Evolutionary conservation across 2,797 vertebrate species (phyloP).

Genomic region (Thalassophryne amazonica): DNA sequence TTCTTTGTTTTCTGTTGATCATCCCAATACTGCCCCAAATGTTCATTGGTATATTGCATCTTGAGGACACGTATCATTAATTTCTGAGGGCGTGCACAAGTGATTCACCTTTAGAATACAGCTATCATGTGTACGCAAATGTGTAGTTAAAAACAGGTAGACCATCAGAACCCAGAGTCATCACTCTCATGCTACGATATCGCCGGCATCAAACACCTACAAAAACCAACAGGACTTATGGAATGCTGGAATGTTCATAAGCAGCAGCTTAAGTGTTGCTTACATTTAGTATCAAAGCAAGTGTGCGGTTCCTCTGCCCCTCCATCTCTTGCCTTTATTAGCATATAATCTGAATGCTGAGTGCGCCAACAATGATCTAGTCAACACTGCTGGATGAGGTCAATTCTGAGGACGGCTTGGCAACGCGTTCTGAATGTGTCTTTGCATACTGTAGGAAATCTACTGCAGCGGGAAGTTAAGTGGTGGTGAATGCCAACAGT

Average conservation of each 20-base stretch:
- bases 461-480: conserved; percentile 70
- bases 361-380: conserved; percentile 72
- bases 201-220: too few relatives aligned
- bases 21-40: too few relatives aligned
- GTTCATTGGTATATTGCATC: too few relatives aligned
- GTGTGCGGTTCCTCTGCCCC: conserved; percentile 44
- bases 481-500: conserved; percentile 71
- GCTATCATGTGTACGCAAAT: too few relatives aligned
- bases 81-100: too few relatives aligned
- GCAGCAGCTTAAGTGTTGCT: conserved; percentile 58
- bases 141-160: too few relatives aligned
- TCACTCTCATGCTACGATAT: too few relatives aligned
- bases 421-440: conserved; percentile 71
- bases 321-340: conserved; percentile 67
- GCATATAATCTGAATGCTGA: conserved; percentile 82
- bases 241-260: conserved; percentile 64
- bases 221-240: conserved; percentile 45
- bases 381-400: conserved; percentile 73
- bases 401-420: conserved; percentile 64
- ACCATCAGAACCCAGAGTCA: too few relatives aligned
- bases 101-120: too few relatives aligned
- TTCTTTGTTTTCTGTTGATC: too few relatives aligned
- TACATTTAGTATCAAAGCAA: conserved; percentile 64
- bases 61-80: too few relatives aligned
- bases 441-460: conserved; percentile 72